phyloP scores from a whole-genome alignment of 2,888 invertebrate species.

The Cheilosia urbana region DNA sequence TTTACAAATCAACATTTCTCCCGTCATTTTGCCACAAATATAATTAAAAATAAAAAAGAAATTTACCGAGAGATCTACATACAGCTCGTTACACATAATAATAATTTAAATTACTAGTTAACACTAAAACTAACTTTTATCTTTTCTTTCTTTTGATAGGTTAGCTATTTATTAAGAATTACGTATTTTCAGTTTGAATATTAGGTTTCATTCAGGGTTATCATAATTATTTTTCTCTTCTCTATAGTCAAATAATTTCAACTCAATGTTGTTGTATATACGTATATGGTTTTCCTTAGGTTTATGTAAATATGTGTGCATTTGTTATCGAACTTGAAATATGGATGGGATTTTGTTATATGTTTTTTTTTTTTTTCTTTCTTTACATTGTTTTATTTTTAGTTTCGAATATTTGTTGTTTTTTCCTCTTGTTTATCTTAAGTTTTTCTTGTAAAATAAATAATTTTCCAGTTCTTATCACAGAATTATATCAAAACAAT shows the following conservation, averaged over 20 bases:
- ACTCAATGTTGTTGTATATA: conserved; percentile 37
- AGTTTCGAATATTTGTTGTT: conserved; percentile 8
- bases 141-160: conserved; percentile 34
- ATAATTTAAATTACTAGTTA: conserved; percentile 49
- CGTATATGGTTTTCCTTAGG: conserved; percentile 31
- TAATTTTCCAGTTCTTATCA: conserved; percentile 72
- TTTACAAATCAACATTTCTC: conserved; percentile 49
- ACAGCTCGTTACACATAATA: conserved; percentile 18
- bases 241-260: background rate
- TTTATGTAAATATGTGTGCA: conserved; percentile 71
- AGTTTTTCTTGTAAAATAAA: conserved; percentile 56
- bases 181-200: conserved; percentile 74
- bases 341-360: conserved; percentile 70
- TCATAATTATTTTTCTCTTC: background rate
- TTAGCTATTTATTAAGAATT: conserved; percentile 60
- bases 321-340: conserved; percentile 64
- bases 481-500: conserved; percentile 74
- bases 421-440: conserved; percentile 11
- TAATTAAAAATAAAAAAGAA: conserved; percentile 8
- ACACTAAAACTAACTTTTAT: conserved; percentile 48
- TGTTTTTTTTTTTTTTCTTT: too few species aligned
- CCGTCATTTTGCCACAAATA: conserved; percentile 24
- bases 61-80: conserved; percentile 33
- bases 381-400: conserved; percentile 25
- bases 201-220: conserved; percentile 25